These are phyloP conservation scores for Drosophila ananassae DNA, from an alignment of 1,140 invertebrate genomes.

Conservation along the genomic window DNA sequence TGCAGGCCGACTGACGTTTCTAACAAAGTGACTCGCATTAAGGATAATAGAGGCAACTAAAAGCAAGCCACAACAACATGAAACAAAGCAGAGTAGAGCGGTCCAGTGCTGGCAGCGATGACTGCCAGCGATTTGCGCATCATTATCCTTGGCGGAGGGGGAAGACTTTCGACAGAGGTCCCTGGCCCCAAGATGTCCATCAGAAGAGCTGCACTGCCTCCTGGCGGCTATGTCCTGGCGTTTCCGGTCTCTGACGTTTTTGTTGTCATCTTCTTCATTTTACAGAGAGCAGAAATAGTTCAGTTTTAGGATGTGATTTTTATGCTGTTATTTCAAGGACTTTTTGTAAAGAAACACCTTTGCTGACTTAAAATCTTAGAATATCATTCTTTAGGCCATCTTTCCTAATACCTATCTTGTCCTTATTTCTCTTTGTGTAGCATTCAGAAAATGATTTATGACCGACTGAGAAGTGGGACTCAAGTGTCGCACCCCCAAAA, in stretches of 20 bases:
- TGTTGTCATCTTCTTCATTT: conserved; percentile 55
- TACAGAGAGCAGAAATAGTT: conserved; percentile 23
- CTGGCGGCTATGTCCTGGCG: conserved; percentile 50
- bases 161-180: conserved; percentile 28
- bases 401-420: too few species aligned
- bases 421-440: not conserved
- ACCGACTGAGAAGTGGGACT: conserved; percentile 43
- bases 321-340: not conserved
- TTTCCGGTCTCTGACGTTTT: conserved; percentile 69
- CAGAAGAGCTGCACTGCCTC: conserved; percentile 68
- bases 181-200: conserved; percentile 71
- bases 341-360: not conserved
- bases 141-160: conserved; percentile 61
- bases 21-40: conserved; percentile 82
- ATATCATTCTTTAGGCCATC: not conserved
- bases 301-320: not conserved
- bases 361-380: not conserved
- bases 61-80: conserved; percentile 69
- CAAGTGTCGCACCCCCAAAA: conserved; percentile 50
- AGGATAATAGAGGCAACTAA: conserved; percentile 82
- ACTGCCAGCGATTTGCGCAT: conserved; percentile 76
- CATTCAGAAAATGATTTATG: conserved; percentile 68
- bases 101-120: conserved; percentile 48
- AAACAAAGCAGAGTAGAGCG: conserved; percentile 67
- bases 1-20: conserved; percentile 80